phyloP scores from a whole-genome alignment of 1,140 invertebrate genomes.

The Hirudo medicinalis region DNA sequence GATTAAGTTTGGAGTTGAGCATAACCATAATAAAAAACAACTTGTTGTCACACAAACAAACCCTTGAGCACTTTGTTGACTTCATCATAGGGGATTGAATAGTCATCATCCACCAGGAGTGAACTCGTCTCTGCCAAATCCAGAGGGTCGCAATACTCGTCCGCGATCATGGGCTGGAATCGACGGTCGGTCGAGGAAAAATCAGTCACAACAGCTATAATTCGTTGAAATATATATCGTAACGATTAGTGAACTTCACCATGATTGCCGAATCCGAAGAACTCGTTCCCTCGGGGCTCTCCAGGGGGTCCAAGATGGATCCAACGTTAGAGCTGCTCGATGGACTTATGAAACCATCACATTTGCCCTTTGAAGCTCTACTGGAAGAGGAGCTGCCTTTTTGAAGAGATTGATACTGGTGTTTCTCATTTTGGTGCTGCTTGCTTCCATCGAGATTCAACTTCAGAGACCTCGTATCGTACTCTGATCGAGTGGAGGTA shows the following conservation, averaged over 20 bases:
- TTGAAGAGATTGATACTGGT: neutral
- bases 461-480: constrained; percentile 9
- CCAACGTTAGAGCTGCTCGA: too few relatives aligned
- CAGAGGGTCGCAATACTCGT: constrained; percentile 23
- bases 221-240: too few relatives aligned
- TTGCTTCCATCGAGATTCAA: constrained; percentile 2
- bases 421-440: neutral
- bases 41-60: neutral
- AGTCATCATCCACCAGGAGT: constrained; percentile 20
- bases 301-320: too few relatives aligned
- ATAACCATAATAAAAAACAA: too few relatives aligned
- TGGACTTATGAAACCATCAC: too few relatives aligned
- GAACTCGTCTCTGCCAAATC: constrained; percentile 18
- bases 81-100: constrained; percentile 23
- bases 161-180: constrained; percentile 19
- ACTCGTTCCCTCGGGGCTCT: too few relatives aligned
- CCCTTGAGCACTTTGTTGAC: constrained; percentile 22
- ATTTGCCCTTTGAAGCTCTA: neutral
- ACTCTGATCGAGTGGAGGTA: neutral
- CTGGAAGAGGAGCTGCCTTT: neutral
- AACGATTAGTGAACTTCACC: too few relatives aligned
- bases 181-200: neutral
- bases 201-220: neutral
- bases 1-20: too few relatives aligned
- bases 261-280: too few relatives aligned